A percentile compares a stretch with the other conserved stretches of the same genome.
Evolutionary conservation across 2,113 vertebrate species (phyloP).

Genomic region (Philantomba maxwellii): DNA sequence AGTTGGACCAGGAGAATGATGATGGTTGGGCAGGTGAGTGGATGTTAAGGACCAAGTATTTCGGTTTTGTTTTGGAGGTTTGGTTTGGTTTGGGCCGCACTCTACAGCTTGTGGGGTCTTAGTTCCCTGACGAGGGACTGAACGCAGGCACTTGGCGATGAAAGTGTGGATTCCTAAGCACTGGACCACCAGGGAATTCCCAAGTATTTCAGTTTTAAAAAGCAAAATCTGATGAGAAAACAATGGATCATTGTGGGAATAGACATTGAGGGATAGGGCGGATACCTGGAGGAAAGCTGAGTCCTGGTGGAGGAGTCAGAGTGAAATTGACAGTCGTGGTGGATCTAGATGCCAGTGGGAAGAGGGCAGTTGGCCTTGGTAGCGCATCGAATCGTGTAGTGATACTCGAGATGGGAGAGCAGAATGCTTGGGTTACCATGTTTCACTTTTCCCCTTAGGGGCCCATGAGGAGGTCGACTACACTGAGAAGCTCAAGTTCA

Average conservation of each 20-base stretch:
- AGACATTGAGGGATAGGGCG: no score
- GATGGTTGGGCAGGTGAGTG: slow-evolving; percentile 93
- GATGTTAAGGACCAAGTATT: not conserved
- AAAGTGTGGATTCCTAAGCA: no score
- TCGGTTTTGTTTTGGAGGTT: no score
- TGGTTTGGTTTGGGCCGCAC: no score
- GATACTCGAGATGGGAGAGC: not conserved
- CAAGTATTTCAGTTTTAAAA: no score
- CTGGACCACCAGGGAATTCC: no score
- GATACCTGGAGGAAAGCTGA: no score
- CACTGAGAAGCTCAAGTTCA: slow-evolving; percentile 94
- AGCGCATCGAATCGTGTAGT: rapidly evolving
- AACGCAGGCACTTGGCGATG: no score
- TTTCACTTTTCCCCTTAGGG: slow-evolving; percentile 71
- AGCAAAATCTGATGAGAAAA: no score
- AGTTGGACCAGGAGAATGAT: slow-evolving; percentile 92
- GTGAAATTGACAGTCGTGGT: not conserved
- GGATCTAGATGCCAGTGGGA: not conserved
- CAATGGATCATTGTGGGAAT: no score
- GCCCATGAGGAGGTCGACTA: slow-evolving; percentile 96
- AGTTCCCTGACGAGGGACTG: no score
- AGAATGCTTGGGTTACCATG: not conserved
- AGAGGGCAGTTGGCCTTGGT: not conserved
- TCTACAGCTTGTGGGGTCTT: no score
- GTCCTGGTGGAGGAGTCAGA: not conserved